Evolutionary conservation across 1,140 invertebrate genomes (phyloP), one percentile per base, ranked within the genome.

Genomic region (Ips typographus): DNA sequence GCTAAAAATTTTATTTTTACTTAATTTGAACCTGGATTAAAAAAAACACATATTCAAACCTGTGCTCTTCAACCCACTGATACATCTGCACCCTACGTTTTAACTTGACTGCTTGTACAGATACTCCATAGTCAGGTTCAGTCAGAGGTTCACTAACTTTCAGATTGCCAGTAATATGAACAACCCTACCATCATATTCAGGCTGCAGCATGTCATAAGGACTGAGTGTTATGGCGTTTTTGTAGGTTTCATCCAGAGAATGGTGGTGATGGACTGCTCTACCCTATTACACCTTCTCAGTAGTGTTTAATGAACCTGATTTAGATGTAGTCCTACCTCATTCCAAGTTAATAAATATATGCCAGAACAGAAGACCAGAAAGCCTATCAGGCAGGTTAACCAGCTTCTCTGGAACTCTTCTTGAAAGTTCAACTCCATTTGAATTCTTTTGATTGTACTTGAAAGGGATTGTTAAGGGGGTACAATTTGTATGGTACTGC

Each of bases 41-140:
- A 5, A 56, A 6, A 66, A 66, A 66, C 78, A 88, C 85, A 80
- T 47, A 2, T 8, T 49, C 44, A 49, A 36, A 55, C 52, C 52
- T 83, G 78, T 86, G 82, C 74, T 94, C 91, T 77, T 96, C 93
- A 53, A 94, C 85, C 94, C 94, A 96, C 77, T 96, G 94, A 78
- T 91, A 96, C 91, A 95, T 95, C 80, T 96, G 93, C 1, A 81
- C 80, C 4, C 78, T 65, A 49, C 79, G 67, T 70, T 80, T 78
- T 39, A 79, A 68, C 70, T 80, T 80, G 4, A 73, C 73, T 73
- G 82, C 79, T 68, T 83, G 84, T 22, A 84, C 82, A 39, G 83
- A 84, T 61, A 81, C 81, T 3, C 79, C 83, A 52, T 83, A 82
- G 7, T 78, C 83, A 7, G 78, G 87, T 79, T 95, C 93, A 4